Evolutionary conservation across 2,888 invertebrate species (phyloP).

Genomic region (Thysanoteuthis rhombus): DNA sequence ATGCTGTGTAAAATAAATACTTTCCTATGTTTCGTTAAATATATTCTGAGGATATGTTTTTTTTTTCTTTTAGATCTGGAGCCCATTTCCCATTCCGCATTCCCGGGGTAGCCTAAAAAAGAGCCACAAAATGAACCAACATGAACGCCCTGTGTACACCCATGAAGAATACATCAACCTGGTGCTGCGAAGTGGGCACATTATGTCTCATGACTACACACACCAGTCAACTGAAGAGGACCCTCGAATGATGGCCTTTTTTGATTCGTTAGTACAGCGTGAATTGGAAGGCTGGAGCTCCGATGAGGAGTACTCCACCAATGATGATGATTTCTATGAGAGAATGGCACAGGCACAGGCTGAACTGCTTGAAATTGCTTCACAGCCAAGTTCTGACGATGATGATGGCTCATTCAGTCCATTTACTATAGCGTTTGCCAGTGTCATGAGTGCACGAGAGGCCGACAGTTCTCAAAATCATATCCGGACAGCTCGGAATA

Average conservation of each 20-base stretch:
- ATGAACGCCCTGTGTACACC: slow-evolving; percentile 64
- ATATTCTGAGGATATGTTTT: not conserved
- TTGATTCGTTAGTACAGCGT: slow-evolving; percentile 90
- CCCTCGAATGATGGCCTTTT: slow-evolving; percentile 95
- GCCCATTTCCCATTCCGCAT: slow-evolving; percentile 76
- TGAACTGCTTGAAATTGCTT: slow-evolving; percentile 36
- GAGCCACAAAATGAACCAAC: not conserved
- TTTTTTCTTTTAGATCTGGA: slow-evolving; percentile 77
- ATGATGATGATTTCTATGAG: slow-evolving; percentile 53
- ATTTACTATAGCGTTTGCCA: slow-evolving; percentile 57
- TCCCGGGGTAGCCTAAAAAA: slow-evolving; percentile 60
- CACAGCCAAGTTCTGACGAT: slow-evolving; percentile 34
- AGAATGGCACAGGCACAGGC: slow-evolving; percentile 48
- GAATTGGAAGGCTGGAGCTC: slow-evolving; percentile 79
- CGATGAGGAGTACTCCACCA: slow-evolving; percentile 51
- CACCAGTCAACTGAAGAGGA: slow-evolving; percentile 89
- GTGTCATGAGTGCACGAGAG: slow-evolving; percentile 51
- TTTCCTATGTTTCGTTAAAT: not conserved
- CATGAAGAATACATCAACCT: slow-evolving; percentile 82
- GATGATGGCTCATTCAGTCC: slow-evolving; percentile 44
- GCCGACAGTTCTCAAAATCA: slow-evolving; percentile 33
- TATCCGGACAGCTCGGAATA: not conserved
- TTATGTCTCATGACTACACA: slow-evolving; percentile 83
- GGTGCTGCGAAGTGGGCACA: slow-evolving; percentile 81
- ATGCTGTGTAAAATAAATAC: not conserved